Base-by-base conservation (phyloP, 2,113 vertebrate genomes). In the Choloepus hoffmanni region DNA sequence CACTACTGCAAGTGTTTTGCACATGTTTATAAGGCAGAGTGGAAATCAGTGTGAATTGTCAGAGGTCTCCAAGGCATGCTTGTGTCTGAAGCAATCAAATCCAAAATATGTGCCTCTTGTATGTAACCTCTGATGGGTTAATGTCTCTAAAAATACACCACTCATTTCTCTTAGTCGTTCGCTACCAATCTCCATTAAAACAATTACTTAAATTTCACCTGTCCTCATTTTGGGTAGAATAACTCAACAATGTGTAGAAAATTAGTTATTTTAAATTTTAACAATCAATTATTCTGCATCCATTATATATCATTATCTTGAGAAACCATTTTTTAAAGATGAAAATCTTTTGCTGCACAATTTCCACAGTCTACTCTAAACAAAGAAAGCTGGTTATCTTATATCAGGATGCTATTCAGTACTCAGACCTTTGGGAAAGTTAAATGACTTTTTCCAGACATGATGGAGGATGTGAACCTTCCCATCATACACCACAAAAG, bases 201-300 rank as follows among this genome's bases (percentile, higher is more conserved):
- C 18, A 95, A 79, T 96, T 96, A 89, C 23, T 93, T 95, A 53
- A 55, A 89, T 95, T 84, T 78, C 48, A 89, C 0, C 8, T 86
- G 11, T 82, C 45, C 36, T 95, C 24, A 82, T 92, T 94, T 96
- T 73, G n/a, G 65, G 55, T 85, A 33, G 60, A 78, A 0, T 74
- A 83, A 83, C 74, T 92, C 90, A 89, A 43, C 48, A 73, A 86
- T 77, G 48, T 16, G 30, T 81, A 68, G 77, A 68, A 93, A 86
- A 72, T 89, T 40, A 45, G 60, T 85, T 81, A 65, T 74, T 94
- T 93, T 67, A 72, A 90, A 88, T 73, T 76, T 82, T 4, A 26
- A 94, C 92, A 55, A 26, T 72, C 24, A 82, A 7, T 50, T 70
- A 12, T 77, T 26, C 50, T 97, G 13, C 26, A 68, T 53, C 9